Conservation (phyloP, 2,888 invertebrate genomes). For the Cetonia aurata region DNA sequence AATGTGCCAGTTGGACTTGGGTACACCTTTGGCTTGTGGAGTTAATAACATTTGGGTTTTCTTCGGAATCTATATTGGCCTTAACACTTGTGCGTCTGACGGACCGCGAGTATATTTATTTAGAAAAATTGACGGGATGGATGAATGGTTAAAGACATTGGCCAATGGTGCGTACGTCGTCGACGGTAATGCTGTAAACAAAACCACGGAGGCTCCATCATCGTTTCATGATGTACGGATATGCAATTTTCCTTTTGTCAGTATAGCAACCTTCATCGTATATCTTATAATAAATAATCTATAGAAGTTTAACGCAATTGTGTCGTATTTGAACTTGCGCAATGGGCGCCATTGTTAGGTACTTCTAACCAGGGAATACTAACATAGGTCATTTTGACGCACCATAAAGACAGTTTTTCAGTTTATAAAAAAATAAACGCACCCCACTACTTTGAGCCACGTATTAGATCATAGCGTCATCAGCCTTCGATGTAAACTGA, state of each 20-base stretch:
- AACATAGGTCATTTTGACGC: too few relatives aligned
- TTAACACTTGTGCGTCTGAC: conserved; percentile 4
- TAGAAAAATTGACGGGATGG: conserved; percentile 28
- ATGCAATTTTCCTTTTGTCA: conserved; percentile 2
- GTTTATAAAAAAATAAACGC: too few relatives aligned
- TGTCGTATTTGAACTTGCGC: too few relatives aligned
- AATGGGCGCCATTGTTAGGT: too few relatives aligned
- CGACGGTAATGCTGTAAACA: conserved; percentile 5
- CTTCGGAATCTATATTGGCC: conserved; percentile 29
- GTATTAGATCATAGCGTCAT: too few relatives aligned
- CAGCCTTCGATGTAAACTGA: too few relatives aligned
- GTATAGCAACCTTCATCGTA: too few relatives aligned
- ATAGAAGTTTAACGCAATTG: too few relatives aligned
- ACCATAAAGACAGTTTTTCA: too few relatives aligned
- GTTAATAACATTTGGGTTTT: conserved; percentile 36
- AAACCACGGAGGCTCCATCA: not conserved
- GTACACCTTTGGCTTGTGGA: conserved; percentile 33
- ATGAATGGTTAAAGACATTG: conserved; percentile 22
- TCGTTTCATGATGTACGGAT: not conserved
- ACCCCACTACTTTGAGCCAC: too few relatives aligned
- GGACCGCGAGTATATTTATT: conserved; percentile 11
- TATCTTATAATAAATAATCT: too few relatives aligned
- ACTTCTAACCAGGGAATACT: too few relatives aligned
- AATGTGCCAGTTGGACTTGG: conserved; percentile 33
- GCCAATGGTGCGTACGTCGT: conserved; percentile 32